phyloP scores from a whole-genome alignment of 2,797 vertebrate species.

The Siniperca obscura region DNA sequence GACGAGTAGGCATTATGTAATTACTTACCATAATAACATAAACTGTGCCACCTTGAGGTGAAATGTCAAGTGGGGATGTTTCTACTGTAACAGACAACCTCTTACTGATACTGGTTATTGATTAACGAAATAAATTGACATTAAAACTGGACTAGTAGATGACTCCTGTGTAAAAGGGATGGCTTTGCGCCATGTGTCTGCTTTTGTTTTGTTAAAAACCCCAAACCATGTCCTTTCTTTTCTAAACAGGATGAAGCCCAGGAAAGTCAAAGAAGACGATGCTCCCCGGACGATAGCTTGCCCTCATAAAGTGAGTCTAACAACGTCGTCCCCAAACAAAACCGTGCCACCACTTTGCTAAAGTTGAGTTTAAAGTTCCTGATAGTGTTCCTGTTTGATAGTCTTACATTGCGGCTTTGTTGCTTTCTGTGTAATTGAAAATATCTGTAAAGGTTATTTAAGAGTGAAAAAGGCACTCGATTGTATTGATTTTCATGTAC shows the following conservation, averaged over 20 bases:
- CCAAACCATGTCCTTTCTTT: background rate
- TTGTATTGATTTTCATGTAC: slow-evolving; percentile 46
- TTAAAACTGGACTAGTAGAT: background rate
- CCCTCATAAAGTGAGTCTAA: slow-evolving; percentile 96
- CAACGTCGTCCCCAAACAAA: background rate
- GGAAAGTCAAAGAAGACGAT: slow-evolving; percentile 99
- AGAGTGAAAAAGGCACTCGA: slow-evolving; percentile 16
- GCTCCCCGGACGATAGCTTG: slow-evolving; percentile 99
- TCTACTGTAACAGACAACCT: background rate
- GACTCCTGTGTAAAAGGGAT: background rate
- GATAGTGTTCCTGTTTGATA: slow-evolving; percentile 11
- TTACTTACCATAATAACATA: background rate
- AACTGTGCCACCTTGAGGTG: background rate
- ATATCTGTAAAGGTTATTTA: slow-evolving; percentile 39
- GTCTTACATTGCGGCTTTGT: slow-evolving; percentile 8
- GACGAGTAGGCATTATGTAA: background rate
- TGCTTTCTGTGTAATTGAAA: slow-evolving; percentile 29
- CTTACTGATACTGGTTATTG: slow-evolving; percentile 19
- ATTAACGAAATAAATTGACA: slow-evolving; percentile 27
- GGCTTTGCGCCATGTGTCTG: background rate
- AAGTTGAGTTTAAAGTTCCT: background rate
- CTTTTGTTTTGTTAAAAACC: slow-evolving; percentile 19
- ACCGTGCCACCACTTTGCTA: background rate
- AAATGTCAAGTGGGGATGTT: background rate
- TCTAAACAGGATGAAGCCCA: slow-evolving; percentile 94